Base-by-base conservation (phyloP, 2,113 vertebrate species). In the Amphilophus citrinellus region DNA sequence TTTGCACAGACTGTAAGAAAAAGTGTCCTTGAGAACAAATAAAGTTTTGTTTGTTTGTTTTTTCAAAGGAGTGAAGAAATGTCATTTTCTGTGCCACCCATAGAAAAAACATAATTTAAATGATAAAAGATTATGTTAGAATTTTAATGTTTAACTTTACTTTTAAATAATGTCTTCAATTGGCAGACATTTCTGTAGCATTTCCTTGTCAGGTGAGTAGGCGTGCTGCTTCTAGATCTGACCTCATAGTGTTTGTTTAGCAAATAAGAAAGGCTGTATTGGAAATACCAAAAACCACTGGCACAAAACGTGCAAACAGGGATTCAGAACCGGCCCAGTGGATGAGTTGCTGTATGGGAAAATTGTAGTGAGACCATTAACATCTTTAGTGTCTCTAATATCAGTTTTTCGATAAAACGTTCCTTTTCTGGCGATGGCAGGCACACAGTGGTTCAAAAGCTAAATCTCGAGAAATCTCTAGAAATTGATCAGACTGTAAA, bases 1-100 rank as follows among this genome's bases (percentile, higher is more conserved):
- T 76, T 82, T 78, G 5, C 50, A 77, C 59, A 78, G 13, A 10
- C 30, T 76, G 56, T 85, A 27, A 11, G 39, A 77, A 79, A 84
- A 77, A 71, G 10, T 76, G 78, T 61, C 75, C 44, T 87, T 87
- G 59, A 61, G 7, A 80, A 59, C 15, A 62, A 88, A 89, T 89
- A 71, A 44, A 50, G 82, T 83, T 68, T 44, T 44, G 10, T 44
- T 44, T 44, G 42, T 14, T 89, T 6, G n/a, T 56, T 0, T 88
- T 88, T 82, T 86, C 4, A 14, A 57, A 57, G 15, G 35, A 14
- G 24, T 35, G 17, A 37, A 24, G 9, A 32, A 8, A 1, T 42
- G 7, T 39, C 35, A 39, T 22, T 66, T 3, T 53, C 44, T 59
- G 10, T 30, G 35, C 4, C 27, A 76, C 8, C 10, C 2, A 32